phyloP scores from a whole-genome alignment of 2,888 invertebrate species.

The Stenichneumon culpator region DNA sequence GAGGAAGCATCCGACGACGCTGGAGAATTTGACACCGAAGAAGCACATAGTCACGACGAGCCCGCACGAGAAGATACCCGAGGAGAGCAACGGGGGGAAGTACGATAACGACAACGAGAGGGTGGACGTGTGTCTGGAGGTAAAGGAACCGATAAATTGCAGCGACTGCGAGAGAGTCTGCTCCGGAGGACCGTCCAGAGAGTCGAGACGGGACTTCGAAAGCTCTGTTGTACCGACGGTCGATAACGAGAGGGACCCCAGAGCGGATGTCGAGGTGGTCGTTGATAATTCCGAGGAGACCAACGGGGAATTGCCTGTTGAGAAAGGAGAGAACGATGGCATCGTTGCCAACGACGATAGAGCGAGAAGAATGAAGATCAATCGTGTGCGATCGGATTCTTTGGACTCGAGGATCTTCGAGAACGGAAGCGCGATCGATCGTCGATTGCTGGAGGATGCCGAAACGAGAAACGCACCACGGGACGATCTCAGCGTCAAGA shows the following conservation, averaged over 20 bases:
- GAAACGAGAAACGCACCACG: constrained; percentile 72
- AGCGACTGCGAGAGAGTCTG: constrained; percentile 83
- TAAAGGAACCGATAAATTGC: constrained; percentile 82
- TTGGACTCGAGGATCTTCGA: constrained; percentile 75
- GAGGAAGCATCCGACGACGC: constrained; percentile 92
- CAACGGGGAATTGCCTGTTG: constrained; percentile 13
- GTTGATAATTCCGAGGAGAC: constrained; percentile 7
- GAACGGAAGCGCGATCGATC: constrained; percentile 60
- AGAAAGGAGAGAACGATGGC: constrained; percentile 51
- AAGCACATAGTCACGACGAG: constrained; percentile 77
- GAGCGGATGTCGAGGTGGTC: constrained; percentile 30
- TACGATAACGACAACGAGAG: constrained; percentile 82
- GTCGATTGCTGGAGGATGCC: constrained; percentile 79
- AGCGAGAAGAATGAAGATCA: constrained; percentile 64
- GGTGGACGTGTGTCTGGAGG: constrained; percentile 82
- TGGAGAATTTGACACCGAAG: constrained; percentile 87
- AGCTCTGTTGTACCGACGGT: constrained; percentile 1
- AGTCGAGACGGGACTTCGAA: constrained; percentile 16
- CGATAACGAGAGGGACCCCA: constrained; percentile 1
- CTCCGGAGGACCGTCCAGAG: constrained; percentile 76
- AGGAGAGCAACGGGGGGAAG: constrained; percentile 84
- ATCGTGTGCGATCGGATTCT: constrained; percentile 76
- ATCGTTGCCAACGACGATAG: constrained; percentile 19
- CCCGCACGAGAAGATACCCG: constrained; percentile 78
- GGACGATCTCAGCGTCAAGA: constrained; percentile 78